Evolutionary conservation across 1,140 invertebrate species (phyloP), one percentile per base, ranked within the genome.

Genomic region (Drosophila pandora): DNA sequence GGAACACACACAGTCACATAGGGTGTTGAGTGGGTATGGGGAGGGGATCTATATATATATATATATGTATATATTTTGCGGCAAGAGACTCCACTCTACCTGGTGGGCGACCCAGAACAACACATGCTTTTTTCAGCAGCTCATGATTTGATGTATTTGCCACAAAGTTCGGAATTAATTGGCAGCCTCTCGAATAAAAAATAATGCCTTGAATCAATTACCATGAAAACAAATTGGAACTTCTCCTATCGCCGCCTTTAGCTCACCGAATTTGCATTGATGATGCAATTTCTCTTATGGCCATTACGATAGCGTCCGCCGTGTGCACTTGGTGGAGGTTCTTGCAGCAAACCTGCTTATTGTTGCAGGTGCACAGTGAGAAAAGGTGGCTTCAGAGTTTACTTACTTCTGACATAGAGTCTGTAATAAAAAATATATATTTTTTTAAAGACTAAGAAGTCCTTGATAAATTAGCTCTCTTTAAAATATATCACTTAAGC

Each of bases 261-360:
- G 63, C 65, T 55, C 63, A 32, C 50, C 63, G 80, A 82, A 87
- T 87, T 87, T 88, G 83, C 82, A 87, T 87, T 87, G 83, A 87
- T 87, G 83, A 88, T 87, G 82, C 83, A 85, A 82, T 78, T 82
- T 72, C 64, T 73, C 60, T 73, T 63, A n/a, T 37, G n/a, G 34
- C 50, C 71, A 62, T 64, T 67, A 32, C 52, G 32, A 21, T 49
- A 50, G 63, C 56, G 41, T 21, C 17, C 41, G 52, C 9, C 43
- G 68, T 48, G 41, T 21, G 41, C 41, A 43, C 41, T 43, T 43
- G 41, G 41, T 10, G 9, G 34, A n/a, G 34, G 34, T 37, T 37
- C 34, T 37, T 4, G 34, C 10, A 6, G 2, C 34, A 37, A 37
- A 37, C 34, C 34, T 37, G 34, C 34, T 37, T 37, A 37, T 37